These are phyloP conservation scores for Struthio camelus DNA, from an alignment of 2,113 vertebrate genomes.

Conservation along the genomic window DNA sequence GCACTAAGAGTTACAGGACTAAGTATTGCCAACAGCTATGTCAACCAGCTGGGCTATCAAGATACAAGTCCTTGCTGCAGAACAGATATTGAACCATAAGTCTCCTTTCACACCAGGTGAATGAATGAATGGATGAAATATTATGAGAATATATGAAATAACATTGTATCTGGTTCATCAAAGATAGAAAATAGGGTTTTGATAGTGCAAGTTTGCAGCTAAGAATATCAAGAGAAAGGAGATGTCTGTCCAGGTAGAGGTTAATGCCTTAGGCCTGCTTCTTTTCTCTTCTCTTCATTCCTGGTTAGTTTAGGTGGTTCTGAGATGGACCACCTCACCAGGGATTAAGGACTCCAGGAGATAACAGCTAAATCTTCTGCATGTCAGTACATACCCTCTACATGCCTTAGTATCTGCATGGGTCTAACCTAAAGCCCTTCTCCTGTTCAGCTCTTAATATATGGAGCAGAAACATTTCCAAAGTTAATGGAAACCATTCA, in stretches of 20 bases:
- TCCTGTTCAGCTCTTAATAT: background rate
- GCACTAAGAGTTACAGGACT: background rate
- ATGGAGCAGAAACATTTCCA: background rate
- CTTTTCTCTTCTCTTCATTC: background rate
- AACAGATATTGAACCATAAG: background rate
- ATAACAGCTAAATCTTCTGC: background rate
- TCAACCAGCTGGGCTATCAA: background rate
- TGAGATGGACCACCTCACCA: background rate
- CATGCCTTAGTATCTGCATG: background rate
- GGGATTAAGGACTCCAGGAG: background rate
- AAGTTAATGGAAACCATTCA: background rate
- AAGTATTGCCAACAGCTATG: background rate
- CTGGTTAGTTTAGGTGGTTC: background rate
- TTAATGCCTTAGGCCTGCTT: background rate
- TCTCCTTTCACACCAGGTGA: fast-evolving
- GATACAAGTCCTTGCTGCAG: background rate
- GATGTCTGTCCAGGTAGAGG: background rate
- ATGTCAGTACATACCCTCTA: background rate
- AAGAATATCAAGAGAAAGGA: background rate
- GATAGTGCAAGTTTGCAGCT: background rate
- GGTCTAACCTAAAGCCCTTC: background rate
- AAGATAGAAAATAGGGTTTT: background rate
- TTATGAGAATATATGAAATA: background rate
- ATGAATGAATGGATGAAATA: background rate
- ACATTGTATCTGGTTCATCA: background rate